These are phyloP conservation scores for Drosophila melanogaster DNA, from an alignment of 1,140 invertebrate genomes.

Conservation along the genomic window DNA sequence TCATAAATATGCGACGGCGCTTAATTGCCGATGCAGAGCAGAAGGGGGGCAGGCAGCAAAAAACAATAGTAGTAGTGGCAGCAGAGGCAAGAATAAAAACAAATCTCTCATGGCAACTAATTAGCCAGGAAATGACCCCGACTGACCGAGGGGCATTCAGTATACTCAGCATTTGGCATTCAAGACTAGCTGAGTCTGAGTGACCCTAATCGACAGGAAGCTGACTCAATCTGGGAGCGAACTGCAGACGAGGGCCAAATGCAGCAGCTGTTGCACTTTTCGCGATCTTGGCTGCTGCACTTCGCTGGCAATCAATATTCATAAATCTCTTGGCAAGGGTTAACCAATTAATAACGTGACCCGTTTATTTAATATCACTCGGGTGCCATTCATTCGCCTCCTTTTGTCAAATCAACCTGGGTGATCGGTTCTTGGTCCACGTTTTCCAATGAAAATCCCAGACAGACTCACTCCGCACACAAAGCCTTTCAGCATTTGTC, in stretches of 20 bases:
- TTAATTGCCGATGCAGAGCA: constrained; percentile 63
- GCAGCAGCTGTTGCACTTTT: constrained; percentile 44
- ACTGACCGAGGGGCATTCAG: constrained; percentile 64
- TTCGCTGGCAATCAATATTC: constrained; percentile 77
- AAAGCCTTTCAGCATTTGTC: constrained; percentile 79
- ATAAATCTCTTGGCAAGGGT: constrained; percentile 76
- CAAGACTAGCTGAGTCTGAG: constrained; percentile 39
- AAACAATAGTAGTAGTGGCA: constrained; percentile 7
- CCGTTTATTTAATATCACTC: constrained; percentile 62
- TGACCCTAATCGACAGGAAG: constrained; percentile 82
- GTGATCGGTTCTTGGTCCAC: constrained; percentile 67
- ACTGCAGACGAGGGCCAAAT: constrained; percentile 34
- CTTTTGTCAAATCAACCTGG: constrained; percentile 73
- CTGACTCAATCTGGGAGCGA: constrained; percentile 74
- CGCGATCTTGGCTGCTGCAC: constrained; percentile 49
- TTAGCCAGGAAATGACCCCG: constrained; percentile 81
- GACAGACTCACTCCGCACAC: constrained; percentile 49
- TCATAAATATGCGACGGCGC: constrained; percentile 77
- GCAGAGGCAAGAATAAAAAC: constrained; percentile 23
- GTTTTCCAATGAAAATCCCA: constrained; percentile 77
- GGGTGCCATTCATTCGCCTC: constrained; percentile 16
- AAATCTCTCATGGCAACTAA: constrained; percentile 78
- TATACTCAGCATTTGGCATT: constrained; percentile 8
- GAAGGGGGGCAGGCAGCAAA: constrained; percentile 2
- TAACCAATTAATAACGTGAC: constrained; percentile 83